phyloP scores from a whole-genome alignment of 1,140 invertebrate genomes.

The Bombus breviceps region DNA sequence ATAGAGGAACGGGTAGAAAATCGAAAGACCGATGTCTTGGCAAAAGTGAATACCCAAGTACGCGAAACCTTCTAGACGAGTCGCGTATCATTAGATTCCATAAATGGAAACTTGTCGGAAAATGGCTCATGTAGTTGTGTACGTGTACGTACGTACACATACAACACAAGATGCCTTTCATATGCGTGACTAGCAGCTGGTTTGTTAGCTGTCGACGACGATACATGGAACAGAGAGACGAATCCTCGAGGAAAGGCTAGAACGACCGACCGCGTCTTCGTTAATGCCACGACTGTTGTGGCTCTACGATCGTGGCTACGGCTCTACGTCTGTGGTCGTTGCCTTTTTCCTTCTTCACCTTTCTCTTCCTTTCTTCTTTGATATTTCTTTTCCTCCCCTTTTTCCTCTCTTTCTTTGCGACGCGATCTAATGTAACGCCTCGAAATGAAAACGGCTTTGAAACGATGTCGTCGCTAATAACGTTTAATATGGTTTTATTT shows the following conservation, averaged over 20 bases:
- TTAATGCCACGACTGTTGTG: background rate
- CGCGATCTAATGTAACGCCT: background rate
- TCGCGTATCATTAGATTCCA: conserved; percentile 66
- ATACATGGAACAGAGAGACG: conserved; percentile 13
- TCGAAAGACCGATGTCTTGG: conserved; percentile 12
- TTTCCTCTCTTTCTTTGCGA: background rate
- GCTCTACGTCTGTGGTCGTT: background rate
- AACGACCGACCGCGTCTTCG: conserved; percentile 33
- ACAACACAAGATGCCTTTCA: conserved; percentile 59
- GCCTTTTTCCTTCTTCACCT: background rate
- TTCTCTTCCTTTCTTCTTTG: background rate
- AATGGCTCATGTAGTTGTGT: conserved; percentile 58
- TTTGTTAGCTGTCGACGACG: background rate
- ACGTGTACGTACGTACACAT: background rate
- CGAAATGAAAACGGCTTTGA: background rate
- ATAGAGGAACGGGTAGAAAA: conserved; percentile 22
- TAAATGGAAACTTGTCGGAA: conserved; percentile 73
- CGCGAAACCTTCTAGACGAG: conserved; percentile 59
- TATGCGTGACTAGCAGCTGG: conserved; percentile 48
- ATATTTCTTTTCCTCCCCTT: background rate
- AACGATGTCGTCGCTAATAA: background rate
- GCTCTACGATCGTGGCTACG: background rate
- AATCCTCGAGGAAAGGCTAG: conserved; percentile 43
- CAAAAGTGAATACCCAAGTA: conserved; percentile 7
- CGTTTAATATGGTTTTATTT: background rate